Percentiles rank a stretch among this genome's conserved stretches.
Evolutionary conservation across 2,797 vertebrate genomes (phyloP).

Genomic region (Ptychobarbus kaznakovi): DNA sequence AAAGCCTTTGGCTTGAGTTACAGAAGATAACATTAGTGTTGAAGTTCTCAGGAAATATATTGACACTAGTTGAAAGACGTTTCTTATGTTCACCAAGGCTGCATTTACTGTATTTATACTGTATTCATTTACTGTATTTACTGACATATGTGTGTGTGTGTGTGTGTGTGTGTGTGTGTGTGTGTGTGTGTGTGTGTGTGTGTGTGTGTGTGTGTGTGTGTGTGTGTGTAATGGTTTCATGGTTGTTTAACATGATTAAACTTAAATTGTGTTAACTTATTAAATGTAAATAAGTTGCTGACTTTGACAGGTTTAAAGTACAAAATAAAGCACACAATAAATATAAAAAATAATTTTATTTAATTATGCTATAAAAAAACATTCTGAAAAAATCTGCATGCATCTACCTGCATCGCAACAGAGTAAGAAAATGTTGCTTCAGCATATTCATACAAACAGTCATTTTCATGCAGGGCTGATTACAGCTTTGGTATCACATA

Average conservation of each 20-base stretch:
- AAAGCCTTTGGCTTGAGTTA: too few relatives aligned
- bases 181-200: too few relatives aligned
- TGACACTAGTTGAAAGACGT: too few relatives aligned
- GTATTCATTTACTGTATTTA: too few relatives aligned
- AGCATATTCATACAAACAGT: slow-evolving; percentile 59
- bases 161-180: too few relatives aligned
- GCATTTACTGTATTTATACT: too few relatives aligned
- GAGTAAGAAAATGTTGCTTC: slow-evolving; percentile 50
- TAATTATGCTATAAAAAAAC: slow-evolving; percentile 47
- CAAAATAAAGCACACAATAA: slow-evolving; percentile 44
- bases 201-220: too few relatives aligned
- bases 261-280: neutral
- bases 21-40: too few relatives aligned
- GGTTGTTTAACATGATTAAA: neutral
- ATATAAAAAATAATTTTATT: slow-evolving; percentile 65
- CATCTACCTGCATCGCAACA: slow-evolving; percentile 58
- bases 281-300: neutral
- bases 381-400: slow-evolving; percentile 65
- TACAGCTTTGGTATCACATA: slow-evolving; percentile 28
- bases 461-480: slow-evolving; percentile 58
- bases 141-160: too few relatives aligned
- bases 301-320: neutral
- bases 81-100: too few relatives aligned
- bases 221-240: too few relatives aligned
- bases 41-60: too few relatives aligned